Evolutionary conservation across 2,113 vertebrate species (phyloP).

Genomic region (Nannospalax galili): DNA sequence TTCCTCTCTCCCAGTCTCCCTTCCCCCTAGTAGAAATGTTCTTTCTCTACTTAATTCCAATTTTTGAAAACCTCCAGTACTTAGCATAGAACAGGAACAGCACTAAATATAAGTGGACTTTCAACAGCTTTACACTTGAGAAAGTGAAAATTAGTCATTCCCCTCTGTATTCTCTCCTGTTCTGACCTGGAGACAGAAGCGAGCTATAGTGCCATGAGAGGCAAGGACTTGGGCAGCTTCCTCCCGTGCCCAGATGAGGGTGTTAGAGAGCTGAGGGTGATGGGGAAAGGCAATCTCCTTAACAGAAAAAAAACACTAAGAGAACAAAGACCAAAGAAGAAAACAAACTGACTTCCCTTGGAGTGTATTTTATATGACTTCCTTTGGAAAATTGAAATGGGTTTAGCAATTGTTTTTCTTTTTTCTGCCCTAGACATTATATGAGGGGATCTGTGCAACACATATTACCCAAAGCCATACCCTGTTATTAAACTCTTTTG

Average conservation of each 20-base stretch:
- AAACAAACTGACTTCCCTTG: constrained; percentile 28
- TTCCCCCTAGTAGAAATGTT: neutral
- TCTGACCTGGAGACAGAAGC: neutral
- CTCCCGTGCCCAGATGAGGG: neutral
- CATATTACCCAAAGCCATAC: neutral
- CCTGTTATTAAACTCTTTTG: neutral
- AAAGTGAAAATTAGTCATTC: neutral
- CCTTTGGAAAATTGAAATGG: constrained; percentile 37
- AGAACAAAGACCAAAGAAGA: constrained; percentile 42
- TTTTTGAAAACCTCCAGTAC: neutral
- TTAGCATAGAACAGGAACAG: neutral
- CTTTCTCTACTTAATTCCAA: constrained; percentile 52
- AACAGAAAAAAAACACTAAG: neutral
- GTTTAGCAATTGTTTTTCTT: neutral
- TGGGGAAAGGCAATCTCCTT: neutral
- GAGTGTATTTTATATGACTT: constrained; percentile 17
- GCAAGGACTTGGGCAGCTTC: neutral
- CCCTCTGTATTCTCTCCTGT: neutral
- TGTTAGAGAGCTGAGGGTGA: neutral
- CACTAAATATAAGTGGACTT: constrained; percentile 36
- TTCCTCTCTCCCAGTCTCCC: neutral
- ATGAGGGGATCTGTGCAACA: neutral
- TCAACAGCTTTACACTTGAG: neutral
- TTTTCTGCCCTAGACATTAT: constrained; percentile 8
- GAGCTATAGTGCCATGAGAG: neutral